Conservation (phyloP, 2,888 invertebrate genomes). For the Idaea dimidiata region DNA sequence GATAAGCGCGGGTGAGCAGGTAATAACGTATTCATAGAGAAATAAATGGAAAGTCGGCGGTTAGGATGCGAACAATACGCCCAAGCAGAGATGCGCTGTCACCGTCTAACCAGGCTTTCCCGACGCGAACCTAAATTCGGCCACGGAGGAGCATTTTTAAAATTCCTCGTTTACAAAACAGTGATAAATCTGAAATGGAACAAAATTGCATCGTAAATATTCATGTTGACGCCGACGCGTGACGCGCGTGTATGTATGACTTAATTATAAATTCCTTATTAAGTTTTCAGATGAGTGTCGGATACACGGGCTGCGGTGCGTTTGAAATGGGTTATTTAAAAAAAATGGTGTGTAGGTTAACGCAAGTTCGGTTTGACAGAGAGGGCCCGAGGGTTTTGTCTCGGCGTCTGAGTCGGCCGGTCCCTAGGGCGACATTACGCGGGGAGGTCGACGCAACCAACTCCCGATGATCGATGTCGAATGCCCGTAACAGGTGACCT, state of each 20-base stretch:
- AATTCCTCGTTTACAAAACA: conserved; percentile 60
- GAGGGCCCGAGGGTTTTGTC: conserved; percentile 62
- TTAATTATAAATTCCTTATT: conserved; percentile 70
- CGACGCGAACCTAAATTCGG: conserved; percentile 57
- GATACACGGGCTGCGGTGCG: conserved; percentile 30
- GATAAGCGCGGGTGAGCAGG: conserved; percentile 81
- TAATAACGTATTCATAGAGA: conserved; percentile 82
- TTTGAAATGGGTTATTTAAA: conserved; percentile 51
- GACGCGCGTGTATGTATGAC: conserved; percentile 47
- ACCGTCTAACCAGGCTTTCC: conserved; percentile 48
- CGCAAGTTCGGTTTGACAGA: conserved; percentile 65
- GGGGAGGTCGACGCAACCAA: conserved; percentile 69
- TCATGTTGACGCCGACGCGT: conserved; percentile 59
- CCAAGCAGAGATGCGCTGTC: conserved; percentile 71
- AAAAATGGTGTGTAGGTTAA: conserved; percentile 48
- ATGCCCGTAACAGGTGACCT: conserved; percentile 79
- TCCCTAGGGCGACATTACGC: conserved; percentile 75
- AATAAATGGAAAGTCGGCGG: conserved; percentile 81
- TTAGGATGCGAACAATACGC: conserved; percentile 77
- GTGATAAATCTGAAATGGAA: conserved; percentile 70
- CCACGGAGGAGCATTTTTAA: conserved; percentile 67
- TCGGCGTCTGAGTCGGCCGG: conserved; percentile 53
- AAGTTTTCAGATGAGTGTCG: conserved; percentile 61
- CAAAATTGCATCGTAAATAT: conserved; percentile 75
- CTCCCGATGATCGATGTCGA: conserved; percentile 79